Conservation (phyloP, 2,797 vertebrate genomes). For the Lepus townsendii region DNA sequence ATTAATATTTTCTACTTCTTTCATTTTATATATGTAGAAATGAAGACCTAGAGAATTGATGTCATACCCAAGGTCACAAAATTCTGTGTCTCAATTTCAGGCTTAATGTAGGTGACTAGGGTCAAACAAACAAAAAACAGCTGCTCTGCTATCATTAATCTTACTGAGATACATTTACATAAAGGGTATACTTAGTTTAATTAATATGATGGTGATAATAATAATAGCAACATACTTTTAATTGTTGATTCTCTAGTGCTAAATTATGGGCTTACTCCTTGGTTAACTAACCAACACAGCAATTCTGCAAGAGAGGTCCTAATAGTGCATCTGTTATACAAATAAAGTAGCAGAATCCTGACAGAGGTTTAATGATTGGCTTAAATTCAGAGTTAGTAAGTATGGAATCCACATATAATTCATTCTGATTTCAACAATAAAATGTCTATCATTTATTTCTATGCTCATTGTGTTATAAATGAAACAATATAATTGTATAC, state of each 20-base stretch:
- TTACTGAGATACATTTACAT: neutral
- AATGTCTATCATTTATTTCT: neutral
- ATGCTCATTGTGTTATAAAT: neutral
- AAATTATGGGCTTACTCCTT: neutral
- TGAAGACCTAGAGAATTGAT: neutral
- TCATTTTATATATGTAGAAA: neutral
- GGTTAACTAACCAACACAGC: neutral
- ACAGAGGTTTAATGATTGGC: neutral
- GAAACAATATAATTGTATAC: neutral
- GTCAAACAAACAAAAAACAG: neutral
- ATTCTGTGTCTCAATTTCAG: neutral
- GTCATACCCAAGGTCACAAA: neutral
- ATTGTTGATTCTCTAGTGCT: neutral
- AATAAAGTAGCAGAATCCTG: neutral
- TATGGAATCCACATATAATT: neutral
- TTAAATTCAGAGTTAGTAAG: neutral
- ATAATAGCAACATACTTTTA: neutral
- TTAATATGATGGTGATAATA: neutral
- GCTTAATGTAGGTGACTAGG: neutral
- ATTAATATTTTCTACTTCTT: conserved; percentile 39
- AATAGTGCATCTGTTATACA: neutral
- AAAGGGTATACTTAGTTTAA: conserved; percentile 29
- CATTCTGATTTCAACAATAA: neutral
- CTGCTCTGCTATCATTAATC: neutral
- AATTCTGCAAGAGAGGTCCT: neutral